Conservation (phyloP, 1,140 invertebrate species). For the Orchesella cincta region DNA sequence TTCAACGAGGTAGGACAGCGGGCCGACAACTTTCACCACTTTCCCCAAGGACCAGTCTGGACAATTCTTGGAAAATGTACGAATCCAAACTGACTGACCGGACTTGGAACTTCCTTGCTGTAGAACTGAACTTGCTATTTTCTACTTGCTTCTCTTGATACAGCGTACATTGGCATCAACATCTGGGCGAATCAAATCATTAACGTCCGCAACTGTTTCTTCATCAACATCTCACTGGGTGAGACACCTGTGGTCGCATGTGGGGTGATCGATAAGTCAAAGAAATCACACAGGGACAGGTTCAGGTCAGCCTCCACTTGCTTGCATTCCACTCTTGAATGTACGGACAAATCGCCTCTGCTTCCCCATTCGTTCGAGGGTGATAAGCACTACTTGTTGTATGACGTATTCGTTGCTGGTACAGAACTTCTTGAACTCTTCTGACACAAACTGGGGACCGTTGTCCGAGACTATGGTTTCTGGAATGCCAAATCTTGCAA, state of each 20-base stretch:
- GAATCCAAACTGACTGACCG: constrained; percentile 9
- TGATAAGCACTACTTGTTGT: constrained; percentile 54
- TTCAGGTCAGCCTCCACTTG: constrained; percentile 37
- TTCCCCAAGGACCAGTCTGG: background rate
- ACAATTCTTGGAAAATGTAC: background rate
- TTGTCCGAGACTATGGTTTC: constrained; percentile 57
- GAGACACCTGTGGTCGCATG: constrained; percentile 52
- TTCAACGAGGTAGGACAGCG: background rate
- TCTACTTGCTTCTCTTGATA: constrained; percentile 21
- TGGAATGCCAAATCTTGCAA: constrained; percentile 56
- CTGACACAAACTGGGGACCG: constrained; percentile 56
- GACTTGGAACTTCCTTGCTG: background rate
- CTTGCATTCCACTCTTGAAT: constrained; percentile 47
- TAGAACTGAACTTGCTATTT: background rate
- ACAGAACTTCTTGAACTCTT: constrained; percentile 56
- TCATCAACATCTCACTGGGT: constrained; percentile 38
- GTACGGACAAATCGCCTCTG: constrained; percentile 52
- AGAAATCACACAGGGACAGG: constrained; percentile 45
- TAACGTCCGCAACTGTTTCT: background rate
- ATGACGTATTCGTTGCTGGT: constrained; percentile 55
- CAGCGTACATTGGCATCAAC: background rate
- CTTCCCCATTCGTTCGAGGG: constrained; percentile 57
- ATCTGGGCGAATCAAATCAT: constrained; percentile 11
- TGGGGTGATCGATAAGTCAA: constrained; percentile 52
- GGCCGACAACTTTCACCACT: background rate